Percentiles rank a stretch among this genome's conserved stretches.
phyloP scores from a whole-genome alignment of 2,113 vertebrate genomes.

The Athene cunicularia region DNA sequence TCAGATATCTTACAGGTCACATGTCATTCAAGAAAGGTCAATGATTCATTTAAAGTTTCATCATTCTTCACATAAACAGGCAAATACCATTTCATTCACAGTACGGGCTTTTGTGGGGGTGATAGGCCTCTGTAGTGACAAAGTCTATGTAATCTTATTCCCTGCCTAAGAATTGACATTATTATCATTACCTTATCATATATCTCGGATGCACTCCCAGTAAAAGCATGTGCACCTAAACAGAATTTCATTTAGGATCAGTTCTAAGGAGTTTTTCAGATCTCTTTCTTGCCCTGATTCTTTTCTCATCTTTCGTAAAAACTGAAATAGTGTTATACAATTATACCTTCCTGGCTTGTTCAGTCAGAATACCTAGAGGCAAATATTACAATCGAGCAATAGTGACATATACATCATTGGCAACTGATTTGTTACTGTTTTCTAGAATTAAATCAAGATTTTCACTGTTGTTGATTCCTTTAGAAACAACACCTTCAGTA shows the following conservation, averaged over 20 bases:
- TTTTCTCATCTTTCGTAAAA: background rate
- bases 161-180: constrained; percentile 50
- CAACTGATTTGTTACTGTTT: background rate
- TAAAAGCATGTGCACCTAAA: constrained; percentile 44
- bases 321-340: background rate
- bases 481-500: background rate
- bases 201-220: background rate
- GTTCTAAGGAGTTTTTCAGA: constrained; percentile 31
- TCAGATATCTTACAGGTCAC: constrained; percentile 85
- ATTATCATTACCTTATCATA: constrained; percentile 43
- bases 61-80: constrained; percentile 83
- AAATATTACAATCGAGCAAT: background rate
- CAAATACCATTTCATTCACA: constrained; percentile 76
- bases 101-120: constrained; percentile 28
- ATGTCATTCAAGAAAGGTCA: constrained; percentile 89
- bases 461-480: background rate
- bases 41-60: constrained; percentile 88
- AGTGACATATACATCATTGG: background rate
- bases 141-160: constrained; percentile 50
- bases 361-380: background rate
- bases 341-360: background rate
- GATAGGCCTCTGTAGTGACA: constrained; percentile 46
- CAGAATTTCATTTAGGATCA: constrained; percentile 60
- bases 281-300: background rate
- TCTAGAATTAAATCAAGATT: background rate